phyloP scores from a whole-genome alignment of 2,797 vertebrate species.

The Vespertilio murinus region DNA sequence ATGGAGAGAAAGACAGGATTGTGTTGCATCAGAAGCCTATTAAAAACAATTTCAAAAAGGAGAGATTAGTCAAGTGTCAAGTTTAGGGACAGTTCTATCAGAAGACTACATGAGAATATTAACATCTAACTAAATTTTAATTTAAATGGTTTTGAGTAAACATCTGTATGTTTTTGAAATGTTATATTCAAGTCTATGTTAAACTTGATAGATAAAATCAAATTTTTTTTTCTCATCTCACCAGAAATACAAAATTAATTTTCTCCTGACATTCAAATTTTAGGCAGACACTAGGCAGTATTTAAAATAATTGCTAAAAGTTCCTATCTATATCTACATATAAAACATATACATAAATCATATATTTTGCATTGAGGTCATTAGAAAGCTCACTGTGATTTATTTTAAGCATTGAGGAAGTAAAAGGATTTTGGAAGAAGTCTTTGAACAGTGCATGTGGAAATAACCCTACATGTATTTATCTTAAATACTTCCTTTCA shows the following conservation, averaged over 20 bases:
- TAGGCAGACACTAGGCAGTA: background rate
- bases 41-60: background rate
- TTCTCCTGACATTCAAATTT: background rate
- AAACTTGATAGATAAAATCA: background rate
- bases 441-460: constrained; percentile 8
- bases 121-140: background rate
- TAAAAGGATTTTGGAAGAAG: constrained; percentile 46
- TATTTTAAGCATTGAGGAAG: constrained; percentile 44
- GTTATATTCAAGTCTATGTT: background rate
- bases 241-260: constrained; percentile 15
- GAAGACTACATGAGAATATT: background rate
- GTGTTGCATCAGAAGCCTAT: background rate
- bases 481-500: constrained; percentile 56
- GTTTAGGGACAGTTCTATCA: background rate
- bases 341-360: background rate
- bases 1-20: background rate
- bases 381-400: constrained; percentile 8
- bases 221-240: background rate
- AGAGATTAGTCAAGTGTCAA: background rate
- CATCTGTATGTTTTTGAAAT: background rate
- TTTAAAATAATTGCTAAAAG: background rate
- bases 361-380: background rate
- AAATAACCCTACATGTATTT: constrained; percentile 3
- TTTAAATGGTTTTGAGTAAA: background rate
- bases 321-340: background rate